Evolutionary conservation across 2,888 invertebrate species (phyloP), one percentile per base, ranked within the genome.

Genomic region (Carpatolechia fugitivella): DNA sequence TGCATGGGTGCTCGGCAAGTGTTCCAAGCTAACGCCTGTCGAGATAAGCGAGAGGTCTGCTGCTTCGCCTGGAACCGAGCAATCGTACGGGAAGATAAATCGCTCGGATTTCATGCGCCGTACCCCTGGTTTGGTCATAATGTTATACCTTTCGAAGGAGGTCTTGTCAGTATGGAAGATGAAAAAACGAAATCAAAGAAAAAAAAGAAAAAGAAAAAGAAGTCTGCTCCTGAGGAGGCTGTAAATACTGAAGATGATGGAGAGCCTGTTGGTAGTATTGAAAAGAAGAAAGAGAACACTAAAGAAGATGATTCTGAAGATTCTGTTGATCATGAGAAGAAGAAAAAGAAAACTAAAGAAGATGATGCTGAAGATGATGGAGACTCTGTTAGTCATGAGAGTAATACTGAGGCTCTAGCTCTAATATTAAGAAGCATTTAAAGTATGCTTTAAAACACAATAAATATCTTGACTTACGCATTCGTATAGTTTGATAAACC

Each of bases 61-160:
- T 90, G 89, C 56, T 85, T 88, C 40, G 69, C 70, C 1, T 88
- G 83, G 85, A 86, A 87, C 56, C 68, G 68, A 13, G 84, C 58
- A 58, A 64, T 70, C 56, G 69, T 80, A 0, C 18, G 20, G 14
- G 50, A 50, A 10, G 10, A 20, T 6, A n/a, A 36, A 29, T 36
- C 20, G 1, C n/a, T 10, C 8, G 50, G 50, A 5, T 36, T 50
- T n/a, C n/a, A n/a, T 7, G 36, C 24, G 1, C 36, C 35, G 11
- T 50, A 13, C 10, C 50, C 35, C 1, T 35, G 50, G 50, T n/a
- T 5, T 4, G 8, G 8, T 1, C 10, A 29, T 33, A 8, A 33
- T 6, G 3, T 24, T 5, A 10, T 6, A n/a, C 33, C 33, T 10
- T 33, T 11, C n/a, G 5, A 24, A 6, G 24, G 24, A 1, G 16